Conservation (phyloP, 2,888 invertebrate species). For the Hymenopus coronatus region DNA sequence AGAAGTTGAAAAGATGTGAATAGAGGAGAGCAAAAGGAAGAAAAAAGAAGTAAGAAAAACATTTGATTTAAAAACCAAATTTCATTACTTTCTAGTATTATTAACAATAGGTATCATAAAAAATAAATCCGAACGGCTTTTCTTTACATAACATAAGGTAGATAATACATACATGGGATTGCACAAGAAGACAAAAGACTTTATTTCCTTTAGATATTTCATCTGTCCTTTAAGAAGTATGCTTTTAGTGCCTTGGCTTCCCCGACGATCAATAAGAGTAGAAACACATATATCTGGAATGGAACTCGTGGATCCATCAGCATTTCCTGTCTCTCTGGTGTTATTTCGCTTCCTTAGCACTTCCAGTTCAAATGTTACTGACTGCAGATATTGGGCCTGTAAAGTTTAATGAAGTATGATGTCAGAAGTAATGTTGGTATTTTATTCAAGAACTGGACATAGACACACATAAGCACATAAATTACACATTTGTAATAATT, state of each 20-base stretch:
- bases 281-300: background rate
- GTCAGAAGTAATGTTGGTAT: background rate
- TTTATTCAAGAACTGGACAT: too few species aligned
- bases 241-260: slow-evolving; percentile 65
- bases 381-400: slow-evolving; percentile 73
- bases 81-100: too few species aligned
- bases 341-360: slow-evolving; percentile 52
- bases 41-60: too few species aligned
- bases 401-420: slow-evolving; percentile 30
- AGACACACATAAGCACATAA: too few species aligned
- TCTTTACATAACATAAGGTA: background rate
- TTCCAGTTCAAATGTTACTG: slow-evolving; percentile 83
- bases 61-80: too few species aligned
- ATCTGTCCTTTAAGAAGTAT: slow-evolving; percentile 84
- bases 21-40: too few species aligned
- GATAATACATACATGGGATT: slow-evolving; percentile 74
- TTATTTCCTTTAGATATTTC: slow-evolving; percentile 74
- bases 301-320: background rate
- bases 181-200: slow-evolving; percentile 79
- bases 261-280: slow-evolving; percentile 49
- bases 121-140: too few species aligned
- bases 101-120: too few species aligned
- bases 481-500: too few species aligned
- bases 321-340: background rate
- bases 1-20: too few species aligned